Base-by-base conservation (phyloP, 2,797 vertebrate genomes). In the Coregonus ussuriensis region DNA sequence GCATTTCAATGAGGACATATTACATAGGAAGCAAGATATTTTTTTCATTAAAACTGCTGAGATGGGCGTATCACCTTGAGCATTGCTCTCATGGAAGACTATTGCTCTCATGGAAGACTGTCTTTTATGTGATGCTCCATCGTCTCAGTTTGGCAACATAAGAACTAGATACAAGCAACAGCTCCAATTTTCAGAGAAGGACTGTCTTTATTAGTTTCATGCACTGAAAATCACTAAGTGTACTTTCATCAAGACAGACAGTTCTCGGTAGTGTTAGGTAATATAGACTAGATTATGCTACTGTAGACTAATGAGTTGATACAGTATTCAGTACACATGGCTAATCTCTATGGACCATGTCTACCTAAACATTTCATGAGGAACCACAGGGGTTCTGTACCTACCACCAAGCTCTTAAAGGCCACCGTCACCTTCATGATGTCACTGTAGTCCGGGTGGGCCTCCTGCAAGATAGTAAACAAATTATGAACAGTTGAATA, bases 321-420 rank as follows among this genome's bases (percentile, higher is more conserved):
- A 47, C 9, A 47, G 41, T 47, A 11, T 9, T 47, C 41, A 47
- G 41, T 11, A 7, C 0, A 13, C 41, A 47, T 9, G 9, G 41
- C 41, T 47, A 3, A 47, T 13, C 41, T 47, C 41, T 47, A 47
- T 47, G 41, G 41, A 47, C 41, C 41, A 47, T 47, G 41, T 47
- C 14, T 4, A 18, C 14, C 14, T 56, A 56, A 56, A 18, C 15
- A 18, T 16, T 56, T 15, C 3, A 54, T 63, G 6, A 29, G 11
- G 5, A 25, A 31, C 33, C 56, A 14, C 37, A 72, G 31, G 91
- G 62, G 47, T 18, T 13, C 91, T 87, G 56, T 2, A 94, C 96
- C 74, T 95, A 99, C 98, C 98, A 97, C 96, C 33, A 99, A 94
- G 69, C 88, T 91, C 92, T 95, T 97, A 91, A 99, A 99, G 16